These are phyloP conservation scores for Thryonomys swinderianus DNA, from an alignment of 2,113 vertebrate species.

Conservation along the genomic window DNA sequence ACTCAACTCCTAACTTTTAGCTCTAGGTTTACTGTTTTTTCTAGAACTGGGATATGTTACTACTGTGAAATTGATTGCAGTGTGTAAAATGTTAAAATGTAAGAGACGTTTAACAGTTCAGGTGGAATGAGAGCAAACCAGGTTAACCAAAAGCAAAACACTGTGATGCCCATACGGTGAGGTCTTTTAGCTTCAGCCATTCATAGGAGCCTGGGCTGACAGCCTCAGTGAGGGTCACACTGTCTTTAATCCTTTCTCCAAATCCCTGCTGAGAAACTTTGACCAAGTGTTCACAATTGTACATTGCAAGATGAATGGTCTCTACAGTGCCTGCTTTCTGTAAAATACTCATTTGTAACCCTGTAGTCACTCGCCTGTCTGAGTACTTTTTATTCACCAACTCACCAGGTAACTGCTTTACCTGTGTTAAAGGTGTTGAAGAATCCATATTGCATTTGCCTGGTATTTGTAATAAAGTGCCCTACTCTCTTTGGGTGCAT, in stretches of 20 bases:
- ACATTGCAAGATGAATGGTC: slow-evolving; percentile 12
- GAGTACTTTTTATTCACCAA: not conserved
- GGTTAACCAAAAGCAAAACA: not conserved
- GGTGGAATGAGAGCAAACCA: not conserved
- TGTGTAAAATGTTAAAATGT: slow-evolving; percentile 19
- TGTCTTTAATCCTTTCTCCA: not conserved
- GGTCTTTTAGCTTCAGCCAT: not conserved
- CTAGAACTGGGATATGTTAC: not conserved
- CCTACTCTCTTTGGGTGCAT: not conserved
- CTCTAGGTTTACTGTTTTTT: not conserved
- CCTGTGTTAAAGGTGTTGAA: slow-evolving; percentile 19
- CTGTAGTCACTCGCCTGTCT: not conserved
- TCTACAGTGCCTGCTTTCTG: not conserved
- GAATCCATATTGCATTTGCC: not conserved
- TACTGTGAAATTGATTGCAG: not conserved
- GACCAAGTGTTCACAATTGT: not conserved
- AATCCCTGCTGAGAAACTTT: not conserved
- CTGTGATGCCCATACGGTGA: not conserved
- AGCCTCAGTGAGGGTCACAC: not conserved
- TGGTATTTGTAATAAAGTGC: slow-evolving; percentile 27
- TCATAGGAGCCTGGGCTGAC: not conserved
- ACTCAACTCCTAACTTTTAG: not conserved
- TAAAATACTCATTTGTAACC: not conserved
- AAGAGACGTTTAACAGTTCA: not conserved
- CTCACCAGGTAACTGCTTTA: not conserved